phyloP scores from a whole-genome alignment of 2,113 vertebrate species.

The Otis tarda region DNA sequence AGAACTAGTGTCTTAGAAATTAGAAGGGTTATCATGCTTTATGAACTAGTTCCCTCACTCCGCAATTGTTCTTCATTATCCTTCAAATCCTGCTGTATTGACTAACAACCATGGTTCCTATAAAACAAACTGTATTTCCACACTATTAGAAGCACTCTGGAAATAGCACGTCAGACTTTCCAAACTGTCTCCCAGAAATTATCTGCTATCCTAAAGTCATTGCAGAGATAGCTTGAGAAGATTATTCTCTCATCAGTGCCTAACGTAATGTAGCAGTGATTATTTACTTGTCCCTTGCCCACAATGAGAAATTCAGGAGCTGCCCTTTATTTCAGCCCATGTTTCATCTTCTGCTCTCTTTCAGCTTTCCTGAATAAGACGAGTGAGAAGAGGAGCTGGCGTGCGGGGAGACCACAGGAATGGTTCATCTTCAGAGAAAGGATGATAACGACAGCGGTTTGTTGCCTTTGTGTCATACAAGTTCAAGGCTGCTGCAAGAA shows the following conservation, averaged over 20 bases:
- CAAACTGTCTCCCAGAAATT: neutral
- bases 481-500: neutral
- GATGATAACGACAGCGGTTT: neutral
- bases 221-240: neutral
- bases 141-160: neutral
- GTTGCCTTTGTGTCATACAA: rapidly evolving
- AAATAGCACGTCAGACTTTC: neutral
- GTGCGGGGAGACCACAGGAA: neutral
- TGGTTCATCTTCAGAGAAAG: neutral
- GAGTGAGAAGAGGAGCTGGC: neutral
- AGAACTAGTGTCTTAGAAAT: neutral
- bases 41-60: neutral
- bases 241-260: neutral
- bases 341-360: neutral
- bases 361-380: neutral
- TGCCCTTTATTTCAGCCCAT: neutral
- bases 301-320: neutral
- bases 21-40: neutral
- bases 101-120: neutral
- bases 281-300: neutral
- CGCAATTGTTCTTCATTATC: neutral
- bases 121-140: neutral
- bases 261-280: neutral
- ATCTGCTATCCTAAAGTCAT: neutral
- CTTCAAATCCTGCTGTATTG: neutral